A percentile compares a stretch with the other conserved stretches of the same genome.
phyloP scores from a whole-genome alignment of 2,113 vertebrate species.

The Morone chrysops region DNA sequence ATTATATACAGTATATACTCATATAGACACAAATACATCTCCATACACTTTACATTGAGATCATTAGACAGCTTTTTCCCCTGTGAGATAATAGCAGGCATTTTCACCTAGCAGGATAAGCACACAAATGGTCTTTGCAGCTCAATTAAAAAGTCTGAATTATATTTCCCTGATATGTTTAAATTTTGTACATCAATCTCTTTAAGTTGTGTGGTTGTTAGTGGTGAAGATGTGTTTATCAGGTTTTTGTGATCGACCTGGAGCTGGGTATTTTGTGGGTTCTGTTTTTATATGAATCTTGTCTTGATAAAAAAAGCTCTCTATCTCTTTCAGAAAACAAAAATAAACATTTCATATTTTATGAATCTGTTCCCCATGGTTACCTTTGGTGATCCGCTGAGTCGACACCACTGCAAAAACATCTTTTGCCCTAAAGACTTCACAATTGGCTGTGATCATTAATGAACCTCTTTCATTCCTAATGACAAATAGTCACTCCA shows the following conservation, averaged over 20 bases:
- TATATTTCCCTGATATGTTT: neutral
- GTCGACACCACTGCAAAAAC: slow-evolving; percentile 64
- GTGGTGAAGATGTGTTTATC: neutral
- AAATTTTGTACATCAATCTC: neutral
- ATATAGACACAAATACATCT: neutral
- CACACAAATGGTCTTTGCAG: neutral
- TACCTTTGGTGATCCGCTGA: slow-evolving; percentile 66
- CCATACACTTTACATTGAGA: neutral
- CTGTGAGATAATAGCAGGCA: neutral
- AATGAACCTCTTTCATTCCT: slow-evolving; percentile 75
- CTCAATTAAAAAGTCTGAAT: neutral
- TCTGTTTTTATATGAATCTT: neutral
- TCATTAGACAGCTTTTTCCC: neutral
- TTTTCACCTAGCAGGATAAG: neutral
- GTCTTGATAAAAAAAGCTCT: slow-evolving; percentile 4
- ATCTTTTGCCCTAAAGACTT: slow-evolving; percentile 69
- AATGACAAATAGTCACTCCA: slow-evolving; percentile 70
- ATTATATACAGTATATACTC: no score
- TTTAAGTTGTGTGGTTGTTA: neutral
- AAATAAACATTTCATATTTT: slow-evolving; percentile 68
- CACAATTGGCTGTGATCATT: slow-evolving; percentile 53
- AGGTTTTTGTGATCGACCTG: neutral
- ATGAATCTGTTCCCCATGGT: slow-evolving; percentile 58
- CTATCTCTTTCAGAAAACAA: slow-evolving; percentile 9
- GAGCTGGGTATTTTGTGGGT: neutral